Conservation (phyloP, 1,140 invertebrate genomes). For the Hypothenemus hampei region DNA sequence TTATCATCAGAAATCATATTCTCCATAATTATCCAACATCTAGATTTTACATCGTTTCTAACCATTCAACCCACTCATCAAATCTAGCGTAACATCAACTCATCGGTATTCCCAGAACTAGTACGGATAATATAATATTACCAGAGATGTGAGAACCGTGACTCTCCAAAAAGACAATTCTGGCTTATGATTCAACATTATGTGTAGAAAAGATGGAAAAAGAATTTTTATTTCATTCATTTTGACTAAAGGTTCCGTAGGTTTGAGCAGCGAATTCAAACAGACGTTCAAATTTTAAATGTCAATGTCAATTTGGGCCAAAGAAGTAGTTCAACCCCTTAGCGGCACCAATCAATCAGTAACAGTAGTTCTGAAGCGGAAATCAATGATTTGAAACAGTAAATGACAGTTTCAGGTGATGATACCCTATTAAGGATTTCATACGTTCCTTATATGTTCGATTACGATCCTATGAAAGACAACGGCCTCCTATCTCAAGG, state of each 20-base stretch:
- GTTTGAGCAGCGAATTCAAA: constrained; percentile 81
- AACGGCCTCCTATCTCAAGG: constrained; percentile 94
- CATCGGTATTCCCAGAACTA: too few species aligned
- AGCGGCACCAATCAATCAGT: constrained; percentile 96
- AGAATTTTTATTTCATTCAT: constrained; percentile 99
- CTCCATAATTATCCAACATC: too few species aligned
- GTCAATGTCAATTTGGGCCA: constrained; percentile 85
- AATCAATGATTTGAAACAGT: constrained; percentile 94
- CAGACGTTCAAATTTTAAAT: constrained; percentile 89
- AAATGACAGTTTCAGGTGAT: constrained; percentile 65
- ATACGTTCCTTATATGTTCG: constrained; percentile 89
- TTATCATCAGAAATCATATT: too few species aligned
- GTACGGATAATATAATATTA: too few species aligned
- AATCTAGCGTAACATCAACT: too few species aligned
- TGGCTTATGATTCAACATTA: constrained; percentile 95
- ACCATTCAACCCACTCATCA: too few species aligned
- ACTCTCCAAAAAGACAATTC: constrained; percentile 73
- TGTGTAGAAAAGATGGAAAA: constrained; percentile 97
- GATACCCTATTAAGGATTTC: constrained; percentile 84
- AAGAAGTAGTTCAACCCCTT: constrained; percentile 91
- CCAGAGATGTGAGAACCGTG: constrained; percentile 80
- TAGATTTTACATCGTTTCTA: too few species aligned
- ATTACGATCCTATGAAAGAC: constrained; percentile 96
- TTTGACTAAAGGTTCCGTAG: constrained; percentile 91
- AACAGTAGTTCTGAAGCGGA: constrained; percentile 98